Evolutionary conservation across 2,888 invertebrate genomes (phyloP), one percentile per base, ranked within the genome.

Genomic region (Apamea epomidion): DNA sequence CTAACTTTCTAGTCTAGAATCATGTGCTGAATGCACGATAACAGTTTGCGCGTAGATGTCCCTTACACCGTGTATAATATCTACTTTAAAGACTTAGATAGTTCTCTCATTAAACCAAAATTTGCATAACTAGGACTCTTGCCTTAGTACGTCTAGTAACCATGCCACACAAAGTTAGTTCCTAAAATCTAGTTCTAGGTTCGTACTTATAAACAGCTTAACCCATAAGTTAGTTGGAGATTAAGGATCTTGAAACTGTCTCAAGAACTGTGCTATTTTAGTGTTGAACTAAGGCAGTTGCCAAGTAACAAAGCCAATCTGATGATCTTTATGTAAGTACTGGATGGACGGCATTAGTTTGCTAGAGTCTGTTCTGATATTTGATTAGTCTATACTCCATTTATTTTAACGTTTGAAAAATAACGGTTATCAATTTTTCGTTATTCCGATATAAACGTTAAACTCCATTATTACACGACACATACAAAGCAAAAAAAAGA

Each of bases 211-310:
- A 83, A 74, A 84, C 78, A 78, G 83, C 72, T 87, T 83, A 78
- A 60, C 64, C 82, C 74, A 86, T 78, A 78, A 84, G 58, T 87
- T 84, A 62, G 77, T 76, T 51, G 73, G 37, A 67, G 83, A 86
- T 86, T 84, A 86, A 87, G 78, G 62, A 86, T 86, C 86, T 83
- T 74, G 84, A 83, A 86, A 86, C 73, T 70, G 78, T 70, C 86
- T 86, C 86, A 68, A 83, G 78, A 62, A 84, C 78, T 48, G 37
- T 70, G 58, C 74, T 78, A 71, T 78, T 83, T 87, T 62, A 83
- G 78, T 74, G 83, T 62, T 71, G 78, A 78, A 84, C 72, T 74
- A 62, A 69, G 84, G 29, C 73, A 86, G 64, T 86, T 74, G 16
- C 48, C 51, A 74, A 83, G 73, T 78, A 67, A 74, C 58, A 64